Percentiles rank a stretch among this genome's conserved stretches.
Conservation (phyloP, 2,888 invertebrate genomes). For the Leucophora obtusa region DNA sequence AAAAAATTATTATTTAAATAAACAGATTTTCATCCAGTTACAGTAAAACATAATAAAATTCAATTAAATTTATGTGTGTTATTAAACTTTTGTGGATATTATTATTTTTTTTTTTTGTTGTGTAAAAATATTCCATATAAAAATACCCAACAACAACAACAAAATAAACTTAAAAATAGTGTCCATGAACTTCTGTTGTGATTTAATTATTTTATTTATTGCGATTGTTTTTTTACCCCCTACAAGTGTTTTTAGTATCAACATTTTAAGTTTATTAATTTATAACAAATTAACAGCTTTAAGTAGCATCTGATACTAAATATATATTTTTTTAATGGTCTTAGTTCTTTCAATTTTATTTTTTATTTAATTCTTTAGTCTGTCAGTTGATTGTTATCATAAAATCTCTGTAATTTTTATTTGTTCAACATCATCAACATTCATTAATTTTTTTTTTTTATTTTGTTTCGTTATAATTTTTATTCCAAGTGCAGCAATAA, state of each 20-base stretch:
- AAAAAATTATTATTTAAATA: no score
- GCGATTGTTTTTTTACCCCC: not conserved
- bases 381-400: constrained; percentile 39
- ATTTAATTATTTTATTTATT: constrained; percentile 26
- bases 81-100: no score
- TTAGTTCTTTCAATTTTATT: constrained; percentile 27
- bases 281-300: constrained; percentile 62
- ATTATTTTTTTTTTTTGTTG: not conserved
- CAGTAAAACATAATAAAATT: not conserved
- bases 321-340: constrained; percentile 28
- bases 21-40: not conserved
- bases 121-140: not conserved
- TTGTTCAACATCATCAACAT: constrained; percentile 29
- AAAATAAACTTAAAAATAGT: not conserved
- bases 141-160: not conserved
- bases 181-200: constrained; percentile 29
- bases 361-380: constrained; percentile 12
- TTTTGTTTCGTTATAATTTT: not conserved
- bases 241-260: not conserved
- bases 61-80: not conserved
- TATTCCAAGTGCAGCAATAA: not conserved
- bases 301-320: constrained; percentile 60
- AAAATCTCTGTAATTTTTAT: constrained; percentile 53
- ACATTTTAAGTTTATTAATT: constrained; percentile 44
- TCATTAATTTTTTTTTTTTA: constrained; percentile 4